A percentile compares a stretch with the other conserved stretches of the same genome.
Conservation (phyloP, 1,140 invertebrate genomes). For the Ptiloglossa arizonensis region DNA sequence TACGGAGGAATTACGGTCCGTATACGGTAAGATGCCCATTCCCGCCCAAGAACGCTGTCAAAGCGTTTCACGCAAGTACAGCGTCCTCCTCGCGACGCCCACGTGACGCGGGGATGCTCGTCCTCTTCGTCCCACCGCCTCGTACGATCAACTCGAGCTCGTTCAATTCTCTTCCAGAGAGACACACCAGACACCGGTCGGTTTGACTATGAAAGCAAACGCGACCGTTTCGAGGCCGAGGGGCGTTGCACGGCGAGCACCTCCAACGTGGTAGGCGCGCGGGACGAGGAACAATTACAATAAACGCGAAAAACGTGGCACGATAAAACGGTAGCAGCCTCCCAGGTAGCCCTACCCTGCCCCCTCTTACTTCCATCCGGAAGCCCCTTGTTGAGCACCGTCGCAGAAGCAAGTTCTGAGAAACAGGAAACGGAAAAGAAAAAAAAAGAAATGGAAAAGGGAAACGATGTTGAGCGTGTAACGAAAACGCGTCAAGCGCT, state of each 20-base stretch:
- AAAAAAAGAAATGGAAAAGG: slow-evolving; percentile 4
- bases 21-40: slow-evolving; percentile 59
- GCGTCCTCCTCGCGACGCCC: slow-evolving; percentile 35
- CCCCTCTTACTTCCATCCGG: slow-evolving; percentile 49
- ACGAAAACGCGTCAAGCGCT: slow-evolving; percentile 17
- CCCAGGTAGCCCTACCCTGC: slow-evolving; percentile 10
- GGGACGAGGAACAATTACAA: slow-evolving; percentile 34
- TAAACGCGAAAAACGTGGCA: slow-evolving; percentile 46
- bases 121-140: background rate
- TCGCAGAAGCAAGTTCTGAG: slow-evolving; percentile 51
- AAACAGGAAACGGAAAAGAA: slow-evolving; percentile 25
- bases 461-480: slow-evolving; percentile 14
- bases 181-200: background rate
- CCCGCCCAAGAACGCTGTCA: slow-evolving; percentile 47
- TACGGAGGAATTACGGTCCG: slow-evolving; percentile 46
- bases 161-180: background rate
- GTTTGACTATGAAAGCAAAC: slow-evolving; percentile 39
- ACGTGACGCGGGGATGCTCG: slow-evolving; percentile 28
- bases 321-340: slow-evolving; percentile 24
- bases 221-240: slow-evolving; percentile 30
- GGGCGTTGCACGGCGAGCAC: slow-evolving; percentile 14
- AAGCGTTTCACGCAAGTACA: slow-evolving; percentile 30
- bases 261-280: slow-evolving; percentile 3
- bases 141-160: background rate
- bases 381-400: slow-evolving; percentile 38